Evolutionary conservation across 2,113 vertebrate genomes (phyloP).

Genomic region (Scatophagus argus): DNA sequence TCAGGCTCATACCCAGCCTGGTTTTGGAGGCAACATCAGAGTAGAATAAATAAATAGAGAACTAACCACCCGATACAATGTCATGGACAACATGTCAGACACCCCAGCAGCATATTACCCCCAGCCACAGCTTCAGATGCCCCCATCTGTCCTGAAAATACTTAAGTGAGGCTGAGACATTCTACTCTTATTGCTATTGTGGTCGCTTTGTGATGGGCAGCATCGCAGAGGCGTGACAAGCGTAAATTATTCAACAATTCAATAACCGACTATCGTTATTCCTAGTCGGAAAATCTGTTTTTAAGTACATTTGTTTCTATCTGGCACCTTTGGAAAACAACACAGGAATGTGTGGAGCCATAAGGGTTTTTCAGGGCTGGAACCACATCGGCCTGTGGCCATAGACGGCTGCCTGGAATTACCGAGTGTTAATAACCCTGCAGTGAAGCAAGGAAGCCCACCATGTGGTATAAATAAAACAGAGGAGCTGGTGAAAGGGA

Average conservation of each 20-base stretch:
- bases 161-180: conserved; percentile 53
- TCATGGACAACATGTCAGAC: conserved; percentile 56
- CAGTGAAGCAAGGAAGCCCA: conserved; percentile 54
- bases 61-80: conserved; percentile 51
- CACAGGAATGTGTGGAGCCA: conserved; percentile 48
- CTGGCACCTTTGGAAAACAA: conserved; percentile 68
- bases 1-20: conserved; percentile 55
- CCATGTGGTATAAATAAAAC: conserved; percentile 82
- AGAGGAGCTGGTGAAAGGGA: conserved; percentile 65
- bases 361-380: conserved; percentile 38
- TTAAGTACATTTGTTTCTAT: conserved; percentile 66
- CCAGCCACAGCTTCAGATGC: conserved; percentile 30
- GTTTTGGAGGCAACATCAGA: conserved; percentile 72
- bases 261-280: conserved; percentile 52
- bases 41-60: conserved; percentile 69
- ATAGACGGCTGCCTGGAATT: conserved; percentile 71
- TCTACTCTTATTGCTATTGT: conserved; percentile 43
- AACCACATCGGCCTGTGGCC: conserved; percentile 51
- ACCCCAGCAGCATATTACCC: conserved; percentile 33
- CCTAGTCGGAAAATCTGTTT: conserved; percentile 39
- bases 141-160: conserved; percentile 46
- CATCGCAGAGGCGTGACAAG: conserved; percentile 49
- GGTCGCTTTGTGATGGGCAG: conserved; percentile 59
- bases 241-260: conserved; percentile 71
- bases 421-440: conserved; percentile 74